These are phyloP conservation scores for Leptinotarsa tumamoca DNA, from an alignment of 2,888 invertebrate species.

Conservation along the genomic window DNA sequence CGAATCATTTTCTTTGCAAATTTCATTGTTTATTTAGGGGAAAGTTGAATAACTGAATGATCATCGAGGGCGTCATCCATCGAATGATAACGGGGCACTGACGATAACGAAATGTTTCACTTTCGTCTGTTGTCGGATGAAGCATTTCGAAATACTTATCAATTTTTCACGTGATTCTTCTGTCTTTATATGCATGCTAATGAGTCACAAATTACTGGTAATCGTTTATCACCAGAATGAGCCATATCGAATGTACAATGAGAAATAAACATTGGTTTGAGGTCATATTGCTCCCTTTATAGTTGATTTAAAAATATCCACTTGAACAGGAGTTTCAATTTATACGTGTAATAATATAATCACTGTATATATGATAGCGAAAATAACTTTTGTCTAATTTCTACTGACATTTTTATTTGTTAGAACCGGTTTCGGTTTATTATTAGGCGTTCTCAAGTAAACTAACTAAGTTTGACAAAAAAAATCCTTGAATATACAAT, in stretches of 20 bases:
- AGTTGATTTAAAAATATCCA: too few relatives aligned
- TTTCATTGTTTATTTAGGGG: background rate
- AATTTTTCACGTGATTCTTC: constrained; percentile 18
- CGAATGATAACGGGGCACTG: constrained; percentile 7
- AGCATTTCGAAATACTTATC: background rate
- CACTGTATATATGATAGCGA: too few relatives aligned
- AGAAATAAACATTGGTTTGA: constrained; percentile 13
- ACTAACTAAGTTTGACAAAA: too few relatives aligned
- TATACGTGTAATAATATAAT: too few relatives aligned
- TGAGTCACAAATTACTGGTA: constrained; percentile 11
- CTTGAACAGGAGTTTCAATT: too few relatives aligned
- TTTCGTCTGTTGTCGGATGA: constrained; percentile 21
- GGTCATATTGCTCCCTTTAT: background rate
- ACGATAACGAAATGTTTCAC: background rate
- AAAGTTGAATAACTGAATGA: constrained; percentile 11
- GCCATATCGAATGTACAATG: background rate
- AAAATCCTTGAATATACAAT: too few relatives aligned
- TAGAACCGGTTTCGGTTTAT: too few relatives aligned
- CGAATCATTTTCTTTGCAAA: background rate
- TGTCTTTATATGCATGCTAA: constrained; percentile 9
- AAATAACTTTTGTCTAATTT: too few relatives aligned
- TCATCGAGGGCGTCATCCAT: constrained; percentile 2
- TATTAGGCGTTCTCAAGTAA: too few relatives aligned
- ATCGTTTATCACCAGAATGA: background rate
- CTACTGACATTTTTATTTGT: too few relatives aligned